Evolutionary conservation across 2,888 invertebrate genomes (phyloP).

Genomic region (Eretmocerus hayati): DNA sequence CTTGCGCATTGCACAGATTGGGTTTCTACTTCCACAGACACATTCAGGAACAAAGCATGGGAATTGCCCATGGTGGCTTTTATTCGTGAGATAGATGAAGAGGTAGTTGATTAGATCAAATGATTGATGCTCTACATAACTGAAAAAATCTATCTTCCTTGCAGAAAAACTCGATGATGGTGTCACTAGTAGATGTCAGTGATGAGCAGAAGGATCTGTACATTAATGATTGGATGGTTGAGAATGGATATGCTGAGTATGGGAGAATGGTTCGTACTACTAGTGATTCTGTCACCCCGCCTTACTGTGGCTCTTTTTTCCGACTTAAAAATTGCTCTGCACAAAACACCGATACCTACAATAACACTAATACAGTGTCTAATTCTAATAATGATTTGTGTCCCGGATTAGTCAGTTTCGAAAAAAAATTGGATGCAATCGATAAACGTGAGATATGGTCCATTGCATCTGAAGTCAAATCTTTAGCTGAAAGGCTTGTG

Average conservation of each 20-base stretch:
- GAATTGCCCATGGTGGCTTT: constrained; percentile 29
- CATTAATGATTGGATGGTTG: constrained; percentile 38
- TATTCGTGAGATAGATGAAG: constrained; percentile 24
- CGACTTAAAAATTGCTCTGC: too few species aligned
- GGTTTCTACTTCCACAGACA: constrained; percentile 23
- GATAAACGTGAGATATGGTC: too few species aligned
- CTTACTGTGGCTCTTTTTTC: too few species aligned
- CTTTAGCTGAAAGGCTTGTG: too few species aligned
- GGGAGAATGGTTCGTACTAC: constrained; percentile 40
- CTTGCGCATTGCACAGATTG: constrained; percentile 33
- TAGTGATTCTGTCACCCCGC: too few species aligned
- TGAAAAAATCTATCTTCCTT: too few species aligned
- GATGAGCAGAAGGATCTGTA: constrained; percentile 30
- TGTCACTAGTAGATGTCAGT: constrained; percentile 34
- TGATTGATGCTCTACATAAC: constrained; percentile 2
- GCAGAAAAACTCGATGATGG: constrained; percentile 38
- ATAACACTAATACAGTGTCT: too few species aligned
- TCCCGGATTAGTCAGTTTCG: too few species aligned
- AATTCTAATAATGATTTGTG: too few species aligned
- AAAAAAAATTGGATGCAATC: too few species aligned
- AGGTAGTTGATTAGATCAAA: constrained; percentile 25
- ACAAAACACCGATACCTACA: too few species aligned
- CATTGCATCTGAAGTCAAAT: too few species aligned
- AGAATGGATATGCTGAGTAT: constrained; percentile 29
- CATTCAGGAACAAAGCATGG: constrained; percentile 25